phyloP scores from a whole-genome alignment of 2,113 vertebrate genomes.

The Manacus vitellinus region DNA sequence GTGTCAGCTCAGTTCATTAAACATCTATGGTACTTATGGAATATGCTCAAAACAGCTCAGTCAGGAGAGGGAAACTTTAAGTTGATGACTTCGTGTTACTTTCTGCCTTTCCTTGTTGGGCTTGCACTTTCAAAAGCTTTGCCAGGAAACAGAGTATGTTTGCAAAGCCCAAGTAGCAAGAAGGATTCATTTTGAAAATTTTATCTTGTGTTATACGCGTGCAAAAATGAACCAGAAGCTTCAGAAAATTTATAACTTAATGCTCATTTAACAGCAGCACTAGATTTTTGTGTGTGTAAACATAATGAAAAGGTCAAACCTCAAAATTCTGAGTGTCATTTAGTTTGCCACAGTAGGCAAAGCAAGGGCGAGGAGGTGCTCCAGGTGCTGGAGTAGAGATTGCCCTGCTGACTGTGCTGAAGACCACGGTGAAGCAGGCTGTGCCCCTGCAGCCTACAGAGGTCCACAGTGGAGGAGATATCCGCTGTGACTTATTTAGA shows the following conservation, averaged over 20 bases:
- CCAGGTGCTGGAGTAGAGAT: accelerated
- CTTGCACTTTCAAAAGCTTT: neutral
- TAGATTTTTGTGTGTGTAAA: neutral
- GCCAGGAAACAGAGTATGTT: neutral
- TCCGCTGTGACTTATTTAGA: neutral
- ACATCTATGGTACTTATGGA: neutral
- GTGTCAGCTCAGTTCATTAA: neutral
- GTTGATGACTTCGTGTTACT: neutral
- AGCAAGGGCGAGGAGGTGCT: neutral
- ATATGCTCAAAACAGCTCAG: neutral
- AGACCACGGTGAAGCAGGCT: neutral
- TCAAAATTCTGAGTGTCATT: neutral
- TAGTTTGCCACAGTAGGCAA: neutral
- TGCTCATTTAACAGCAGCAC: neutral
- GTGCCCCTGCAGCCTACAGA: neutral
- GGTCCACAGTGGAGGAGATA: neutral
- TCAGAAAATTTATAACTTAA: neutral
- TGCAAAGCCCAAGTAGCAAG: neutral
- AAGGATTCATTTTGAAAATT: neutral
- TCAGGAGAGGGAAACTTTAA: neutral
- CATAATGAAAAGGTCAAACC: neutral
- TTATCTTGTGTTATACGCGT: neutral
- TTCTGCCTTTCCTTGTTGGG: neutral
- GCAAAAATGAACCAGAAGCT: neutral
- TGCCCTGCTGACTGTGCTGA: neutral